Percentiles rank a stretch among this genome's conserved stretches.
Conservation (phyloP, 1,140 invertebrate species). For the Micrasema minimum region DNA sequence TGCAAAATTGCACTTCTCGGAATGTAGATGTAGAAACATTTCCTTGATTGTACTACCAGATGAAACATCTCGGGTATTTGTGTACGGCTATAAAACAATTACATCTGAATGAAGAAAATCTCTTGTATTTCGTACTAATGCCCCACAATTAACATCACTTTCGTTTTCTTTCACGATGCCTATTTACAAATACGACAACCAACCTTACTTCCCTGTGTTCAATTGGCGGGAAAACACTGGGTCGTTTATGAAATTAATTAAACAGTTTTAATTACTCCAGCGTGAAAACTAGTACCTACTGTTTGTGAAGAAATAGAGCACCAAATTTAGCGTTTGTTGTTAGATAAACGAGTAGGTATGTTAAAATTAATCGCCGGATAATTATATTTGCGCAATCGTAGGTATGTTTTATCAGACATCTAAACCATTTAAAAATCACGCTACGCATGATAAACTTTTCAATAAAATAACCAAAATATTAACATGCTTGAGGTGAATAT, state of each 20-base stretch:
- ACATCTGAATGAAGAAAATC: constrained; percentile 9
- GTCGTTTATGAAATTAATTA: constrained; percentile 5
- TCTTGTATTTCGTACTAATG: neutral
- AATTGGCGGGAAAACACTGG: constrained; percentile 32
- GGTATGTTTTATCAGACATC: too few species aligned
- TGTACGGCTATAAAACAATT: constrained; percentile 12
- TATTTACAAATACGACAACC: constrained; percentile 42
- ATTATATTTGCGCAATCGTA: too few species aligned
- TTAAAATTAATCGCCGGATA: too few species aligned
- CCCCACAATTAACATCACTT: constrained; percentile 11
- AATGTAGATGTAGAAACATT: too few species aligned
- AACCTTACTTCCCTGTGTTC: constrained; percentile 38
- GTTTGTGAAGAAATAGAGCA: too few species aligned
- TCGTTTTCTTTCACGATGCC: constrained; percentile 32
- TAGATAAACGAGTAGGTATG: too few species aligned
- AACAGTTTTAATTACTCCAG: neutral
- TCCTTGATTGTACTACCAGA: neutral
- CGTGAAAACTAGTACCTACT: constrained; percentile 14
- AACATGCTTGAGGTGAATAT: too few species aligned
- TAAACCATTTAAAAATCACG: too few species aligned
- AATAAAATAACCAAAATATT: too few species aligned
- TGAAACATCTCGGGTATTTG: constrained; percentile 3
- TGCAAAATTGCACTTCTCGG: too few species aligned
- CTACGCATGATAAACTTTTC: too few species aligned
- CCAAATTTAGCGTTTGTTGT: too few species aligned